Evolutionary conservation across 2,113 vertebrate species (phyloP).

Genomic region (Heterotilapia buettikoferi): DNA sequence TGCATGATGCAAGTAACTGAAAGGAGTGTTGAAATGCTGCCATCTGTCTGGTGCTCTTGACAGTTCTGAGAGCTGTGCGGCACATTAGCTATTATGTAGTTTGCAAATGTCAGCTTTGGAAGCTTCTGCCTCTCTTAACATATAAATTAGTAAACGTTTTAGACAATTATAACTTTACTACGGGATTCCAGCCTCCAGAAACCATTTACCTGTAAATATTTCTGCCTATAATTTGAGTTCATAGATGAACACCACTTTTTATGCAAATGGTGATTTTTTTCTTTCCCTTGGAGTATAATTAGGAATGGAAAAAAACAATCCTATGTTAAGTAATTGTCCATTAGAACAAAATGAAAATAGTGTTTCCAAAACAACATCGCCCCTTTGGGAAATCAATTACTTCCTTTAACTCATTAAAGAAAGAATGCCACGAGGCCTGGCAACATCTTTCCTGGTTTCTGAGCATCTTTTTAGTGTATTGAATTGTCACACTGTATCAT

Average conservation of each 20-base stretch:
- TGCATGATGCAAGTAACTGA: constrained; percentile 51
- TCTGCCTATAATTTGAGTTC: constrained; percentile 7
- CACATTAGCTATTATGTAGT: constrained; percentile 31
- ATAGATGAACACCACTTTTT: constrained; percentile 1
- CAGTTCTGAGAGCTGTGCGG: not conserved
- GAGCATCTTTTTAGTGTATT: not conserved
- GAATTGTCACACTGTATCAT: not conserved
- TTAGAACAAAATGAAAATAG: constrained; percentile 25
- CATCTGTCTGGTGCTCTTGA: not conserved
- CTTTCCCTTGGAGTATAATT: constrained; percentile 21
- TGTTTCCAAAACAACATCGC: constrained; percentile 33
- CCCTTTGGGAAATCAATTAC: constrained; percentile 25
- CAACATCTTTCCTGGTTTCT: not conserved
- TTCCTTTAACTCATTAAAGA: constrained; percentile 27
- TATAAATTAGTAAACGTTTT: not conserved
- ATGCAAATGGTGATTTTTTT: not conserved
- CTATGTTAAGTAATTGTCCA: constrained; percentile 37
- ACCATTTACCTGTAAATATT: not conserved
- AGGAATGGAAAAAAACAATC: constrained; percentile 21
- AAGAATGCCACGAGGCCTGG: not conserved
- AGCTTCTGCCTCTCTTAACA: not conserved
- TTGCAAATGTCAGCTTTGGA: constrained; percentile 8
- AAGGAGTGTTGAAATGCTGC: constrained; percentile 24
- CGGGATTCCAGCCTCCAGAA: not conserved
- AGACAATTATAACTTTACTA: not conserved